Base-by-base conservation (phyloP, 2,797 vertebrate genomes). In the Dromococcyx pavoninus region DNA sequence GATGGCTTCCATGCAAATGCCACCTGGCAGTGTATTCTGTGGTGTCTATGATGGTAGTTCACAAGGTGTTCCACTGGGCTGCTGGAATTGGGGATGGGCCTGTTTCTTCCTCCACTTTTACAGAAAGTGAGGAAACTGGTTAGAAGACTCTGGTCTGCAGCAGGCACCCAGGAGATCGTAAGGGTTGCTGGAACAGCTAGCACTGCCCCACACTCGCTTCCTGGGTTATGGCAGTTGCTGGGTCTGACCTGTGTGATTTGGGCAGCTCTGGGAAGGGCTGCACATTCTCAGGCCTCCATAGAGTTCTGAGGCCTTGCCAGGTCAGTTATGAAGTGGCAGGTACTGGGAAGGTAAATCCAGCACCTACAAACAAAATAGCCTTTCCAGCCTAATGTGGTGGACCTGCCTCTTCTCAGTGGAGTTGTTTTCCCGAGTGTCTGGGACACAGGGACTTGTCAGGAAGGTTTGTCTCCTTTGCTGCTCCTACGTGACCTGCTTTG, bases 221-320 rank as follows among this genome's bases (percentile, higher is more conserved):
- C 37, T 73, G 43, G 19, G 5, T 37, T 87, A 82, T 70, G 35
- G 30, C 12, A 69, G 50, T 61, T 82, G 32, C 50, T 73, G 56
- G 28, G 5, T 57, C 10, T 78, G 71, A 17, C 62, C 62, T 82
- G 16, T 72, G 48, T 13, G 12, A 18, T 71, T 87, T 76, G 50
- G 83, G 41, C 32, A 73, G 8, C 28, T 75, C 39, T 44, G 23
- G 35, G 13, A 4, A 41, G 53, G 43, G n/a, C 4, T 33, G 32
- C 30, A 8, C 0, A 0, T 43, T 71, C 30, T 78, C 22, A 22
- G n/a, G 13, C 37, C 25, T 79, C 13, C 3, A 1, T 0, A 17
- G 41, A 65, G 30, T 21, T 87, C 51, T 24, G 25, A 76, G 66
- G 41, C 54, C 11, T 69, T 91, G 85, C 57, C 50, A 48, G 60